Base-by-base conservation (phyloP, 2,113 vertebrate genomes). In the Macquaria ambigua region DNA sequence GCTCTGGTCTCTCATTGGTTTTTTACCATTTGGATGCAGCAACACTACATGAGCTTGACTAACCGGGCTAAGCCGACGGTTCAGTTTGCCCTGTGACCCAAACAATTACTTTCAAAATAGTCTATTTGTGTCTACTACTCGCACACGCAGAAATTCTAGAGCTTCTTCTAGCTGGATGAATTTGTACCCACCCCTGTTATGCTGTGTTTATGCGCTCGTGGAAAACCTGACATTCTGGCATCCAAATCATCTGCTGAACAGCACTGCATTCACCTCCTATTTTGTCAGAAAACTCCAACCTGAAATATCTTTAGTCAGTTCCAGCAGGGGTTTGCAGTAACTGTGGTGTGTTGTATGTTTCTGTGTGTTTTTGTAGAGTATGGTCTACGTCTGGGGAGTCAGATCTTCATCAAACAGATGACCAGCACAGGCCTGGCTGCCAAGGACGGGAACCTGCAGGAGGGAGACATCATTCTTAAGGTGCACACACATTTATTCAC, bases 331-430 rank as follows among this genome's bases (percentile, higher is more conserved):
- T 39, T 41, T 20, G 18, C 5, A 53, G 21, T 53, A 50, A 81
- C 25, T 28, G 21, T 67, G 21, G 0, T 68, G 12, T 83, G 3
- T 14, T 41, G 6, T 21, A 4, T 79, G 43, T 50, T 41, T 77
- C 21, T 78, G 16, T 82, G 8, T 85, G 16, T 56, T 43, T 83
- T 25, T 73, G 15, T 91, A 99, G 98, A 99, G 85, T 99, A 98
- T 0, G 98, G 98, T 15, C 90, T 99, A 68, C 98, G 97, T 84
- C 91, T 99, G 68, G 98, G 98, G 3, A 99, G 98, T 92, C 97
- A 97, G 93, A 98, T 99, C 82, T 99, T 98, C 91, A 97, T 99
- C 92, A 99, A 98, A 82, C 97, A 98, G 90, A 98, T 99, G 89
- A 96, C 96, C 1, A 96, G 96, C 41, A 96, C 95, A 0, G 96